Evolutionary conservation across 2,888 invertebrate genomes (phyloP).

Genomic region (Leptura quadrifasciata): DNA sequence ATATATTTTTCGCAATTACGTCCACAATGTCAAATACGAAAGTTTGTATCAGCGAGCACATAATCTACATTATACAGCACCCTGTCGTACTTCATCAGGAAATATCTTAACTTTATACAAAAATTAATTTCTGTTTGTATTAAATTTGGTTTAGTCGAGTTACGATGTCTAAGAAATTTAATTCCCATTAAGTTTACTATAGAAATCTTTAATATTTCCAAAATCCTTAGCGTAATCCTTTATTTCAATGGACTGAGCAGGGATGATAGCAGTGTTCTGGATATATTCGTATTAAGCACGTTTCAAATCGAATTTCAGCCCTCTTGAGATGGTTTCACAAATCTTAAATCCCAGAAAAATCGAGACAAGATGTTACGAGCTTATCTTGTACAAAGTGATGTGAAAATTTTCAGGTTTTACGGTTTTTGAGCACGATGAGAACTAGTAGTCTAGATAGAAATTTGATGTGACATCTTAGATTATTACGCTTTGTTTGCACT

Average conservation of each 20-base stretch:
- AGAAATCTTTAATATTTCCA: conserved; percentile 6
- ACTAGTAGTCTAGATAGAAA: neutral
- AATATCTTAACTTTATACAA: too few relatives aligned
- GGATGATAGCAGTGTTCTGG: conserved; percentile 4
- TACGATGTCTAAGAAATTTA: neutral
- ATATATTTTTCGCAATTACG: too few relatives aligned
- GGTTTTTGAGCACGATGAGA: conserved; percentile 30
- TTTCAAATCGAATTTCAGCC: conserved; percentile 45
- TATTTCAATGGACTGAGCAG: conserved; percentile 23
- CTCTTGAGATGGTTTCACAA: conserved; percentile 40
- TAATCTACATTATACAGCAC: too few relatives aligned
- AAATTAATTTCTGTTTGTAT: too few relatives aligned
- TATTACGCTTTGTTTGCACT: neutral
- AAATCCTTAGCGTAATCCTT: conserved; percentile 18
- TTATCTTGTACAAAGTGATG: conserved; percentile 34
- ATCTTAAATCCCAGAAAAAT: conserved; percentile 47
- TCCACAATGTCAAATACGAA: too few relatives aligned
- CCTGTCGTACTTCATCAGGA: too few relatives aligned
- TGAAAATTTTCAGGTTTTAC: conserved; percentile 34
- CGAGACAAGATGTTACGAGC: conserved; percentile 45
- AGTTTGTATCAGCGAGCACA: too few relatives aligned
- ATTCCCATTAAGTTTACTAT: neutral
- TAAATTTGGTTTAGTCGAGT: neutral
- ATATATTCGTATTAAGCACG: conserved; percentile 43
- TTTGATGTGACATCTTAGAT: neutral